These are phyloP conservation scores for Orycteropus afer DNA, from an alignment of 2,113 vertebrate species.

Conservation along the genomic window DNA sequence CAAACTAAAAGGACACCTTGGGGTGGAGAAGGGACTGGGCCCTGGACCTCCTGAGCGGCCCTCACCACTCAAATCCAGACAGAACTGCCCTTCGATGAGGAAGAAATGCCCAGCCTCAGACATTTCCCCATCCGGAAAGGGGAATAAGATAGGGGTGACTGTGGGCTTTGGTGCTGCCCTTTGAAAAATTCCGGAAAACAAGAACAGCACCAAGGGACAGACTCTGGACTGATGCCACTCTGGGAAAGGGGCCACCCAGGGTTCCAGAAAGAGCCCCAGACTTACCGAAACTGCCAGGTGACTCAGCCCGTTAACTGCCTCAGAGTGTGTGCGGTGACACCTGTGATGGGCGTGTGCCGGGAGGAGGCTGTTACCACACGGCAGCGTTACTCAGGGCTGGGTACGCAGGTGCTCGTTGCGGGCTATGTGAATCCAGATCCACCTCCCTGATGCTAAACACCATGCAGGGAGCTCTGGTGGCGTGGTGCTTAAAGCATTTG, in stretches of 20 bases:
- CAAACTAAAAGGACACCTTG: not conserved
- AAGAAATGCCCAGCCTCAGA: not conserved
- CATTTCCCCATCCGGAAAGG: not conserved
- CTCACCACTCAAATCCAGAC: not conserved
- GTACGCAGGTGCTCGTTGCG: no score
- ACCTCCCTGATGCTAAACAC: not conserved
- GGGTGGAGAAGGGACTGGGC: no score
- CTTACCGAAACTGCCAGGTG: not conserved
- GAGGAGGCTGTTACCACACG: not conserved
- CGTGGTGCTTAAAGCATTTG: no score
- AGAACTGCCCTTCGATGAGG: not conserved
- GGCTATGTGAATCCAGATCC: not conserved
- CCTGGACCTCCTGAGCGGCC: accelerated
- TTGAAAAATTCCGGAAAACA: not conserved
- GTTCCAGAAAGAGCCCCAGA: not conserved
- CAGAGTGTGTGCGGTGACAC: no score
- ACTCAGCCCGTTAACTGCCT: not conserved
- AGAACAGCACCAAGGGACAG: not conserved
- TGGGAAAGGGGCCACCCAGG: not conserved
- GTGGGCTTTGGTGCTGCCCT: not conserved
- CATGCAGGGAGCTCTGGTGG: no score
- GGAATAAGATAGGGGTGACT: not conserved
- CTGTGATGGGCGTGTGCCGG: not conserved
- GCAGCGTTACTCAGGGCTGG: not conserved
- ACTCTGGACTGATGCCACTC: not conserved